phyloP scores from a whole-genome alignment of 2,888 invertebrate genomes.

The Homarus gammarus region DNA sequence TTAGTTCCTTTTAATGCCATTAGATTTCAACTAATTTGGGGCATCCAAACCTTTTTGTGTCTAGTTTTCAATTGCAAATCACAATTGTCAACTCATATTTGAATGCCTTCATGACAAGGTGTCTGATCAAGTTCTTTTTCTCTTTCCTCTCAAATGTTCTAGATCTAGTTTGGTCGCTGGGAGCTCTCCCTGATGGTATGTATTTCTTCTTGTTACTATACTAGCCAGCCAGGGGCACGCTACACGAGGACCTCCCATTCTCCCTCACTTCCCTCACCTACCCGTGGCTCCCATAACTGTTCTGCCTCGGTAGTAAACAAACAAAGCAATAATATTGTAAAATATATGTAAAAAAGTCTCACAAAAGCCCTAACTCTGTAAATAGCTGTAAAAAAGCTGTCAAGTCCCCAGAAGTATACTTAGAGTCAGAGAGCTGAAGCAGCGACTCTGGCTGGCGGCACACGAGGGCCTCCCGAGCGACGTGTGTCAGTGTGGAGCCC shows the following conservation, averaged over 20 bases:
- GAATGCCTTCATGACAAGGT: constrained; percentile 72
- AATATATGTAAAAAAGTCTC: too few relatives aligned
- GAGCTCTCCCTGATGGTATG: constrained; percentile 98
- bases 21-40: constrained; percentile 65
- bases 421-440: too few relatives aligned
- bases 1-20: constrained; percentile 25
- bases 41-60: constrained; percentile 76
- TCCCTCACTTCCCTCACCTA: neutral
- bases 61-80: constrained; percentile 61
- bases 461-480: too few relatives aligned
- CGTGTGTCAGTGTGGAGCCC: neutral
- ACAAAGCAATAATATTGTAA: too few relatives aligned
- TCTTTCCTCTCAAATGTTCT: constrained; percentile 82
- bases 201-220: constrained; percentile 78
- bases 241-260: neutral
- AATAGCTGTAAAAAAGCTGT: too few relatives aligned
- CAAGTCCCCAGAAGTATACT: too few relatives aligned
- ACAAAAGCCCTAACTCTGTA: too few relatives aligned
- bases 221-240: constrained; percentile 46
- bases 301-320: neutral
- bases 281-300: neutral
- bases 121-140: constrained; percentile 41
- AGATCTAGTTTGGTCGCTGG: constrained; percentile 99
- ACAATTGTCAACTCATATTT: constrained; percentile 54
- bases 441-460: too few relatives aligned